Base-by-base conservation (phyloP, 2,797 vertebrate species). In the Tenualosa thibaudeaui region DNA sequence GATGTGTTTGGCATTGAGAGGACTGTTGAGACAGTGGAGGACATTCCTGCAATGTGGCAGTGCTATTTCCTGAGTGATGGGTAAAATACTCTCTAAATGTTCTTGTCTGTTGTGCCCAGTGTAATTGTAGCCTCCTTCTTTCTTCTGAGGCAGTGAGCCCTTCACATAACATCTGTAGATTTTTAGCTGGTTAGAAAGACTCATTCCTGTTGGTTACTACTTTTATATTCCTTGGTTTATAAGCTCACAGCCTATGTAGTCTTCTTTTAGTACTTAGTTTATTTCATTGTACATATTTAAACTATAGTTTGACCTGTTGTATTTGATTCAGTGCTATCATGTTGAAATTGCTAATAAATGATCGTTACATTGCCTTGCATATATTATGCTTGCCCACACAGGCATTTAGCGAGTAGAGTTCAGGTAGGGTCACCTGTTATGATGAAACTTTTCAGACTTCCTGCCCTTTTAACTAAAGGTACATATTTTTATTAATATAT, bases 31-130 rank as follows among this genome's bases (percentile, higher is more conserved):
- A 84, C 91, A 0, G n/a, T 58, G 4, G 62, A 90, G 0, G 93
- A 93, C 0, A 2, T 89, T 83, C 91, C 95, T 6, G 85, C 87
- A 0, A 89, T 91, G 49, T 98, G 97, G 95, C 96, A 97, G 37
- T 94, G 94, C 94, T 96, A 95, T 93, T 96, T 98, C 88, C 94
- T 99, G 26, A 83, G 93, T 1, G 96, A 96, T 19, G 98, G 98
- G 98, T 99, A 94, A 83, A 90, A 37, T 86, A 15, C 84, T 5
- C 10, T 8, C 3, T 81, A n/a, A 37, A 22, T 46, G 84, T 49
- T 22, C 43, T 82, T 62, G 56, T 26, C 26, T 19, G 8, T 0
- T 71, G 31, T 71, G 68, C 4, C 26, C 31, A 31, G 31, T 31
- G 0, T 40, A 15, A 17, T n/a, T 31, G 10, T 71, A 68, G 26